phyloP scores from a whole-genome alignment of 2,797 vertebrate genomes.

The Cheirogaleus major region DNA sequence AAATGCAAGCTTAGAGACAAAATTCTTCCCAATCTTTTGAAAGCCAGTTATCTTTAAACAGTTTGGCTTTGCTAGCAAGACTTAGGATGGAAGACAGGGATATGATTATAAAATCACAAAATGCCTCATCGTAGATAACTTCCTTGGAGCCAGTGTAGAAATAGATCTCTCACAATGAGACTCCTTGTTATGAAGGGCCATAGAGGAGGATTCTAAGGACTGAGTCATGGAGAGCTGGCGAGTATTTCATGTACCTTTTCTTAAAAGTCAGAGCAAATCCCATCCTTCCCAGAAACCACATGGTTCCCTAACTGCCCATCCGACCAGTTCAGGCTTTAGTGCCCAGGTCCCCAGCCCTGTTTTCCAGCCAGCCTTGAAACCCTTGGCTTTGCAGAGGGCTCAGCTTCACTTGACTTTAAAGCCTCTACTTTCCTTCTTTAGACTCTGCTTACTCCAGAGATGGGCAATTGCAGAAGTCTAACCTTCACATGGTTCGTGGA shows the following conservation, averaged over 20 bases:
- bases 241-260: not conserved
- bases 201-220: not conserved
- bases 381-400: not conserved
- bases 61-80: not conserved
- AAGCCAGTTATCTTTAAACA: slow-evolving; percentile 12
- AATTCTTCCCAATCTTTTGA: slow-evolving; percentile 1
- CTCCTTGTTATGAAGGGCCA: not conserved
- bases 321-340: not conserved
- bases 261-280: not conserved
- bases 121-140: not conserved
- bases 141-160: not conserved
- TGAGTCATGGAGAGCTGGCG: not conserved
- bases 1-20: not conserved
- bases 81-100: not conserved
- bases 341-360: not conserved
- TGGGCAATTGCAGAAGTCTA: not conserved
- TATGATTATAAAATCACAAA: not conserved
- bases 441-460: not conserved
- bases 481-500: not conserved
- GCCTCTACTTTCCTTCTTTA: not conserved
- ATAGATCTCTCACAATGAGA: not conserved
- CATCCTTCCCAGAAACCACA: not conserved
- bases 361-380: not conserved
- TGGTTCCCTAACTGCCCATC: not conserved
- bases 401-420: not conserved